Base-by-base conservation (phyloP, 2,113 vertebrate species). In the Rhinolophus ferrumequinum region DNA sequence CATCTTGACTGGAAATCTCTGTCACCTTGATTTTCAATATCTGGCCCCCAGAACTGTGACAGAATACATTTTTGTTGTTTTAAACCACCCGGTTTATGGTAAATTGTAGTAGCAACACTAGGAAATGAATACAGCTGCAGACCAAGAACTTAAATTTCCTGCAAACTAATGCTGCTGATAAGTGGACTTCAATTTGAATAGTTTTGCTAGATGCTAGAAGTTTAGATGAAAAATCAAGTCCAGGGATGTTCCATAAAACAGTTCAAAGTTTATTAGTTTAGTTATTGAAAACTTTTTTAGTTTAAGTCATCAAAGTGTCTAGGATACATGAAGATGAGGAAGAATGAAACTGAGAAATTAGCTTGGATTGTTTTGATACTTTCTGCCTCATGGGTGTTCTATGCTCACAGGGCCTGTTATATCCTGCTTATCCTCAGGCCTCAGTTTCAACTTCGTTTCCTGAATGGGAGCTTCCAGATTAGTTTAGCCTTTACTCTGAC, bases 1-100 rank as follows among this genome's bases (percentile, higher is more conserved):
- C 47, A 50, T 50, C 47, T 50, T 50, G 47, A 50, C 47, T 50
- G 47, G 47, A 13, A 50, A 50, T 12, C 47, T 13, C 10, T 50
- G 47, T 10, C 18, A 54, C 22, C 28, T 38, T 67, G 4, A 14
- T 82, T 90, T 88, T 33, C 75, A 67, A 60, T 18, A 64, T 64
- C n/a, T 50, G 41, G 21, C 44, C 5, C 76, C 26, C 38, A 76
- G 19, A 92, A 85, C 5, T 62, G 33, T 50, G 72, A 93, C 64
- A 88, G 50, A 75, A 84, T 80, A 30, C 18, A 56, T 92, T 79
- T 64, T 50, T 82, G 50, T 87, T 95, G 52, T 58, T 62, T 84
- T 62, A 83, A 70, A 15, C 22, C 10, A 41, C 35, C 22, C 60
- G 35, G 13, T 35, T 90, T 84, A 19, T 66, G 72, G 30, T 67